Conservation (phyloP, 2,797 vertebrate genomes). For the Eulemur mongoz region DNA sequence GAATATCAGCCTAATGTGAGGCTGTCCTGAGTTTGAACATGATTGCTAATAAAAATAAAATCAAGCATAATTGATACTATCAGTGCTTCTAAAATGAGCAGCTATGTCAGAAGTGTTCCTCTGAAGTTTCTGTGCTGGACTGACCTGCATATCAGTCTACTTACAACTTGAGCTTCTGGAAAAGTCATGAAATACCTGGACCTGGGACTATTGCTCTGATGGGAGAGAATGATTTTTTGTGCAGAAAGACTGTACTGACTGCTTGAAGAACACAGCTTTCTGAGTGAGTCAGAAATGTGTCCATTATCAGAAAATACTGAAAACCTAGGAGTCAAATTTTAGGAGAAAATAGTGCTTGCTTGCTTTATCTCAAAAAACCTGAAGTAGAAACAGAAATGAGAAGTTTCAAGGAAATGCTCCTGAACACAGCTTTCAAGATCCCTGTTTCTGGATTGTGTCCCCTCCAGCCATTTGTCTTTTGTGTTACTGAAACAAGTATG, state of each 20-base stretch:
- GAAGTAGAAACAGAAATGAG: neutral
- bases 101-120: neutral
- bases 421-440: neutral
- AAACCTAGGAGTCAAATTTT: neutral
- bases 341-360: neutral
- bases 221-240: neutral
- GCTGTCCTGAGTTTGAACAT: neutral
- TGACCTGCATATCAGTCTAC: neutral
- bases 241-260: neutral
- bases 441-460: neutral
- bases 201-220: neutral
- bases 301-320: neutral
- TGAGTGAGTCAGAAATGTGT: neutral
- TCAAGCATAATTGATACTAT: neutral
- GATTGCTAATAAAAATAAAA: conserved; percentile 30
- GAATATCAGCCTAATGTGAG: neutral
- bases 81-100: neutral
- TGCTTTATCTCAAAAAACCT: neutral
- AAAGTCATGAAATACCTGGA: neutral
- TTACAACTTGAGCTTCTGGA: conserved; percentile 5
- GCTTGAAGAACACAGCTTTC: conserved; percentile 34
- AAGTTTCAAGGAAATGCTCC: neutral
- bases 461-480: neutral
- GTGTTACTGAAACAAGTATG: neutral
- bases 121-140: conserved; percentile 5